Evolutionary conservation across 2,113 vertebrate genomes (phyloP), one percentile per base, ranked within the genome.

Genomic region (Cryptotis parvus): DNA sequence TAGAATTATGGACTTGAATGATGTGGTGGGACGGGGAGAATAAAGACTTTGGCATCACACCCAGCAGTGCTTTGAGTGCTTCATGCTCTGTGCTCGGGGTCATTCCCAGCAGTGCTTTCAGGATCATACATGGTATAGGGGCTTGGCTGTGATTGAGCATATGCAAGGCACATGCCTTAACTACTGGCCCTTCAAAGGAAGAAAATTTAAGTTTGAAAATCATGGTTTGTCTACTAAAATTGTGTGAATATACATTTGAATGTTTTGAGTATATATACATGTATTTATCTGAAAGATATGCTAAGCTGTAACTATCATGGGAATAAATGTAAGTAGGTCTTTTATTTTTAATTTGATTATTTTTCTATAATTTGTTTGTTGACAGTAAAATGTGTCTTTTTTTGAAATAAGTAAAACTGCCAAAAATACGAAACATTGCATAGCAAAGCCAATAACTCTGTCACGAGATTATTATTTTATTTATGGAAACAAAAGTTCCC

Each of bases 401-500:
- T 31, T 65, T 29, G 63, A 20, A 29, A 29, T 20, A 92, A 94
- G 1, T 76, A 94, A 79, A 45, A 6, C 81, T 26, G n/a, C 35
- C 18, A 27, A 70, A 74, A 31, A 65, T 27, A 63, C 37, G 68
- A 4, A 35, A 14, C 15, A 7, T 16, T 79, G 43, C 26, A 4
- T 52, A 35, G 73, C 12, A 72, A 24, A 86, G n/a, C 27, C 58
- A 43, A 27, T 83, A 83, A 81, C 29, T 83, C 39, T 52, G 7
- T 26, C 33, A 2, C 3, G 91, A 73, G 6, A 9, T 9, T 83
- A 9, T 22, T 45, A 22, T 85, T 93, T 88, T 83, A 86, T 91
- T 94, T 93, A 63, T 27, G 9, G 73, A 84, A 82, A 20, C 26
- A 66, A 87, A 83, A 18, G n/a, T 84, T 29, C 66, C 45, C 72